Conservation (phyloP, 2,797 vertebrate genomes). For the Botia kubotai region DNA sequence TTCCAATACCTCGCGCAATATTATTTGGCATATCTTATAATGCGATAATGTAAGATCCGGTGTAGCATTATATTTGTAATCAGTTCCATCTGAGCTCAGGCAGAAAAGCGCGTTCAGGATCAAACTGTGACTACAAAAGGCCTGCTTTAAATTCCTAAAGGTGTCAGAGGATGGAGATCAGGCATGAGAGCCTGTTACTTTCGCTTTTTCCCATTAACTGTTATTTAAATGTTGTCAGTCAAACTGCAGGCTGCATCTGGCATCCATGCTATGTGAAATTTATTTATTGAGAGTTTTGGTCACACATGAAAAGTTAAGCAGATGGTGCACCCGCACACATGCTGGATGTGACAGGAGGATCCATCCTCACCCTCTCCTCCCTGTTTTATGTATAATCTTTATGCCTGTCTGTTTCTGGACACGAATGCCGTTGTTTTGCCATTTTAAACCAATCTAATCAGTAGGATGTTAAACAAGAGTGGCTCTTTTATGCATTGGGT, state of each 20-base stretch:
- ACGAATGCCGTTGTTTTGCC: conserved; percentile 80
- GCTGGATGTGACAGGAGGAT: conserved; percentile 53
- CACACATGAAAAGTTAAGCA: conserved; percentile 91
- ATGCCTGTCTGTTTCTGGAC: conserved; percentile 81
- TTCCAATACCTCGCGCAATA: conserved; percentile 24
- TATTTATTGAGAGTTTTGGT: conserved; percentile 89
- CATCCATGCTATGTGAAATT: conserved; percentile 75
- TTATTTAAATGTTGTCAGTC: conserved; percentile 83
- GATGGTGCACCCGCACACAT: conserved; percentile 79
- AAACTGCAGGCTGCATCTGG: conserved; percentile 78
- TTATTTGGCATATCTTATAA: conserved; percentile 49
- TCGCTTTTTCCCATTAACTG: conserved; percentile 74
- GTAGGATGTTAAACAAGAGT: conserved; percentile 91
- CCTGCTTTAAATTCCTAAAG: conserved; percentile 60
- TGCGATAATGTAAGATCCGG: conserved; percentile 43
- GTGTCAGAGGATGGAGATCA: conserved; percentile 59
- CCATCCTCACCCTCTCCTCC: conserved; percentile 59
- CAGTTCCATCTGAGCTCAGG: conserved; percentile 38
- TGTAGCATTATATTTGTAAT: conserved; percentile 46
- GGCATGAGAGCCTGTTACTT: conserved; percentile 57
- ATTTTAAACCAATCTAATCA: conserved; percentile 94
- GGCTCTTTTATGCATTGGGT: conserved; percentile 93
- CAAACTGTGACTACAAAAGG: conserved; percentile 36
- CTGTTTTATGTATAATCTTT: conserved; percentile 82
- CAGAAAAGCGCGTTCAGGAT: conserved; percentile 41